A percentile compares a stretch with the other conserved stretches of the same genome.
phyloP scores from a whole-genome alignment of 2,797 vertebrate genomes.

The Eupleurogrammus muticus region DNA sequence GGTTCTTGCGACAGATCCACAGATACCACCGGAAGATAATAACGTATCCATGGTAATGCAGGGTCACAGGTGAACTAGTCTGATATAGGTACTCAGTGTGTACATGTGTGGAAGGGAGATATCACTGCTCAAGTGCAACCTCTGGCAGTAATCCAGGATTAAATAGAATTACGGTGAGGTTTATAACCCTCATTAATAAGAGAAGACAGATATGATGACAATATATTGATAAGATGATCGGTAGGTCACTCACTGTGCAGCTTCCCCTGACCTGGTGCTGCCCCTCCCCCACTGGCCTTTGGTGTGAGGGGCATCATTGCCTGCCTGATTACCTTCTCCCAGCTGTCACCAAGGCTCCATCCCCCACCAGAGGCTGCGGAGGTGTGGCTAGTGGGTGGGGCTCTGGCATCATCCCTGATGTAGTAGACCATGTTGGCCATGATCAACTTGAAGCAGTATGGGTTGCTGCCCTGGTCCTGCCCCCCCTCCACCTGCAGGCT shows the following conservation, averaged over 20 bases:
- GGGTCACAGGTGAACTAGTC: too few relatives aligned
- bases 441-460: constrained; percentile 95
- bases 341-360: constrained; percentile 89
- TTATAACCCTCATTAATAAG: too few relatives aligned
- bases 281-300: constrained; percentile 88
- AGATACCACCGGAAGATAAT: too few relatives aligned
- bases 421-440: constrained; percentile 92
- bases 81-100: too few relatives aligned
- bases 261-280: constrained; percentile 87
- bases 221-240: too few relatives aligned
- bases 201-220: too few relatives aligned
- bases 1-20: too few relatives aligned
- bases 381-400: constrained; percentile 80
- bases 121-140: too few relatives aligned
- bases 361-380: constrained; percentile 89
- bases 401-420: constrained; percentile 89
- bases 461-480: constrained; percentile 87
- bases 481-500: constrained; percentile 85
- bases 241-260: constrained; percentile 89
- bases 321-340: constrained; percentile 95
- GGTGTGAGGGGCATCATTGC: constrained; percentile 97
- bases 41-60: too few relatives aligned
- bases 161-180: too few relatives aligned
- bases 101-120: too few relatives aligned
- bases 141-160: too few relatives aligned